Percentiles rank a stretch among this genome's conserved stretches.
Evolutionary conservation across 2,113 vertebrate genomes (phyloP).

Genomic region (Macrotis lagotis): DNA sequence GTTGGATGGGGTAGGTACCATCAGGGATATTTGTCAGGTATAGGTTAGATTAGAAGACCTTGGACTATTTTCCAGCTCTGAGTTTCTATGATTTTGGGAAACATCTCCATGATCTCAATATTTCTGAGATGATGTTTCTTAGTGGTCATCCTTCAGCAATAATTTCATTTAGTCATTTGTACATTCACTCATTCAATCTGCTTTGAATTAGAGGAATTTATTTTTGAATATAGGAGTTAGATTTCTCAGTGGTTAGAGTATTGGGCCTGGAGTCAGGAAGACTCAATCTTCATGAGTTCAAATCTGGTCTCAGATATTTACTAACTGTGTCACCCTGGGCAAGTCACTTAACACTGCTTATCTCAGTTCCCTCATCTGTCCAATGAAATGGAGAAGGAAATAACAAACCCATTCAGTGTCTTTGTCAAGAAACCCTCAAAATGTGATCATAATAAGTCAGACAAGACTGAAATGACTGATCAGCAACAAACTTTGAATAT

Average conservation of each 20-base stretch:
- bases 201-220: background rate
- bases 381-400: background rate
- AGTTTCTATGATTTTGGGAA: background rate
- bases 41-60: background rate
- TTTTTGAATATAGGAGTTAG: background rate
- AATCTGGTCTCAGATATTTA: background rate
- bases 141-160: background rate
- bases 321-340: background rate
- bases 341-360: background rate
- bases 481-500: background rate
- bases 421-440: background rate
- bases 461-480: background rate
- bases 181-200: background rate
- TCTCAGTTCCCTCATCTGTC: background rate
- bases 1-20: background rate
- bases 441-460: background rate
- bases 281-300: background rate
- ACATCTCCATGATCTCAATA: background rate
- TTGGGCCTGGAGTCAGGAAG: background rate
- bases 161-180: background rate
- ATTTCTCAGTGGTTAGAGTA: background rate
- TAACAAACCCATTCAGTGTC: background rate
- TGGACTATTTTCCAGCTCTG: background rate
- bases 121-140: background rate
- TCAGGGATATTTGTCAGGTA: background rate